Conservation (phyloP, 2,797 vertebrate species). For the Sylvilagus floridanus region DNA sequence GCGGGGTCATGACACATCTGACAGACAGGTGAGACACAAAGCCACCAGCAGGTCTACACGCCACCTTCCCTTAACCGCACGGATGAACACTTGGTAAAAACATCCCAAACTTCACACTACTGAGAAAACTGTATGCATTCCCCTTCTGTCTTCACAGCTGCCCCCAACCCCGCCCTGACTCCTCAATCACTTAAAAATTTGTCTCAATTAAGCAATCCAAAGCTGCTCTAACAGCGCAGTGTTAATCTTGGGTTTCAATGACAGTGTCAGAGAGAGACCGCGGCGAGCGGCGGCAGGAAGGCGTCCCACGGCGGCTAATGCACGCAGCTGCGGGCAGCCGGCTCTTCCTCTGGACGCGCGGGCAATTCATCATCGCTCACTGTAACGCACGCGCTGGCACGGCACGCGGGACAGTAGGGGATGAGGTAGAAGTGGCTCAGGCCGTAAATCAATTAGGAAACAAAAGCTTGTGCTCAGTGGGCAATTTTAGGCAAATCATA, state of each 20-base stretch:
- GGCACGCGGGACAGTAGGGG: conserved; percentile 87
- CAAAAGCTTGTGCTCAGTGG: conserved; percentile 90
- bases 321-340: conserved; percentile 79
- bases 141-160: background rate
- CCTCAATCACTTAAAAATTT: conserved; percentile 73
- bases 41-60: background rate
- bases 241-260: conserved; percentile 84
- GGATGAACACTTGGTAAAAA: conserved; percentile 72
- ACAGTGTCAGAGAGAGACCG: conserved; percentile 77
- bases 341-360: conserved; percentile 88
- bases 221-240: conserved; percentile 71
- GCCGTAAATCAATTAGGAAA: conserved; percentile 94
- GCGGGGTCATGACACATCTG: background rate
- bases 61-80: conserved; percentile 29
- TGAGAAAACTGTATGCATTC: background rate
- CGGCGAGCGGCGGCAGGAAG: conserved; percentile 73
- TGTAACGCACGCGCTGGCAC: conserved; percentile 91
- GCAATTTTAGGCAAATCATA: conserved; percentile 91
- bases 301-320: conserved; percentile 63
- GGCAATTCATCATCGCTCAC: conserved; percentile 93
- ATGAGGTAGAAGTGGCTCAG: conserved; percentile 89
- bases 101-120: conserved; percentile 51
- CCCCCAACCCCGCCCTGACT: background rate
- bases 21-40: background rate
- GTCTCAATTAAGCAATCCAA: conserved; percentile 79